phyloP scores from a whole-genome alignment of 2,888 invertebrate species.

The Chymomyza procnemis region DNA sequence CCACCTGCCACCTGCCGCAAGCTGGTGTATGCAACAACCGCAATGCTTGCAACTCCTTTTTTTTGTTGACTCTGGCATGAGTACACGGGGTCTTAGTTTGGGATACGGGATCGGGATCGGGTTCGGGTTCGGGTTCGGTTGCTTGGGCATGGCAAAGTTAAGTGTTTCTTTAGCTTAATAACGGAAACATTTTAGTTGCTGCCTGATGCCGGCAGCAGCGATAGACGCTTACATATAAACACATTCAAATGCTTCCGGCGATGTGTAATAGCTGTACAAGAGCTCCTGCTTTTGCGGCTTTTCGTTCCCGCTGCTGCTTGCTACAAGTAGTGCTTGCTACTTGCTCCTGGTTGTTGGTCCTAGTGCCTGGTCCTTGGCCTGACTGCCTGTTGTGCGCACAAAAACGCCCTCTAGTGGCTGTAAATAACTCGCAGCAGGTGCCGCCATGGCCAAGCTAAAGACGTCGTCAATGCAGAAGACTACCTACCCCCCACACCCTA shows the following conservation, averaged over 20 bases:
- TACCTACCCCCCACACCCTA: no score
- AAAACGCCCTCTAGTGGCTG: conserved; percentile 65
- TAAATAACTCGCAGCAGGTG: conserved; percentile 75
- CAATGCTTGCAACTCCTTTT: neutral
- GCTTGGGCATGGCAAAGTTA: conserved; percentile 60
- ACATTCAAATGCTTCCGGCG: conserved; percentile 67
- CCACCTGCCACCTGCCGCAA: neutral
- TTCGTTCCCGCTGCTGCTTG: neutral
- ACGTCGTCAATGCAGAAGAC: conserved; percentile 29
- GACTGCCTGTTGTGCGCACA: conserved; percentile 18
- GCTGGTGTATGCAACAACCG: neutral
- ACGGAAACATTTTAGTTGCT: conserved; percentile 70
- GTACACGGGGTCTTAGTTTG: no score
- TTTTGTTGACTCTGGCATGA: no score
- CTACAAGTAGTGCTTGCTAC: neutral
- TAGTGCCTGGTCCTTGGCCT: conserved; percentile 16
- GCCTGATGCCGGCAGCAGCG: conserved; percentile 25
- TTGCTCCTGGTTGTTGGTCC: conserved; percentile 10
- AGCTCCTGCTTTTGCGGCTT: conserved; percentile 21
- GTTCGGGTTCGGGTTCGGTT: neutral
- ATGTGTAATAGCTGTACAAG: conserved; percentile 60
- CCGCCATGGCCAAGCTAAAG: conserved; percentile 33
- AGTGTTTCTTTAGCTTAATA: conserved; percentile 73
- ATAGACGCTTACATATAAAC: conserved; percentile 64
- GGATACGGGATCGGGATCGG: no score